Percentiles rank a stretch among this genome's conserved stretches.
phyloP scores from a whole-genome alignment of 2,797 vertebrate species.

The Rhabdophis nuchalis region DNA sequence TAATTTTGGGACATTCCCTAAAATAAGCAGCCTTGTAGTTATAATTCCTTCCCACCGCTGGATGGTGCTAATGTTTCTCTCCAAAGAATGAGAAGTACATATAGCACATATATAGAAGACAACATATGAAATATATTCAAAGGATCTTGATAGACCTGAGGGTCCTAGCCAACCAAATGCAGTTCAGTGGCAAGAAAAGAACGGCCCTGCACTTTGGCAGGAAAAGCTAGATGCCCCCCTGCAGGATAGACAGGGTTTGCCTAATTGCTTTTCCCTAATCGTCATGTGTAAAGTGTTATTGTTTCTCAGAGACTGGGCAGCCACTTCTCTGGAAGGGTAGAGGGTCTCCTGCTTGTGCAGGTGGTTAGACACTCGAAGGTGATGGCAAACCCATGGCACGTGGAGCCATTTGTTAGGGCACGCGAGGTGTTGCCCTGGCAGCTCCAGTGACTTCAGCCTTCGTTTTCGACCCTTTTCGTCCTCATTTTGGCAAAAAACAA shows the following conservation, averaged over 20 bases:
- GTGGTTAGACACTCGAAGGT: no score
- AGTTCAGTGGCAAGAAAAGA: neutral
- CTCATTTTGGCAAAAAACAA: no score
- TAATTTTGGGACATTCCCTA: neutral
- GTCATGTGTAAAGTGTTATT: no score
- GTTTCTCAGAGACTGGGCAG: no score
- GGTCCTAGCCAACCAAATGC: neutral
- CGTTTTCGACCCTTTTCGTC: no score
- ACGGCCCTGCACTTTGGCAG: neutral
- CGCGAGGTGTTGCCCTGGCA: no score
- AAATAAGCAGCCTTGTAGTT: neutral
- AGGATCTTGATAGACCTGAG: neutral
- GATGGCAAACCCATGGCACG: no score
- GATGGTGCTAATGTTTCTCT: slow-evolving; percentile 56
- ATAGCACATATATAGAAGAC: neutral
- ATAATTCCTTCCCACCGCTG: slow-evolving; percentile 16
- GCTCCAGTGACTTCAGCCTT: no score
- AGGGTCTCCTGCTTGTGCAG: neutral
- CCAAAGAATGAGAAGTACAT: neutral
- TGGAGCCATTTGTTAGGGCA: no score
- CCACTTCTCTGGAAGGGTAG: neutral
- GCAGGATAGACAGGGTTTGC: neutral
- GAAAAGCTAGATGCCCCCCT: neutral
- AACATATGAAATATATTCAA: neutral
- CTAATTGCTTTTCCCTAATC: neutral